Conservation (phyloP, 2,797 vertebrate species). For the Brachyrhaphis roseni region DNA sequence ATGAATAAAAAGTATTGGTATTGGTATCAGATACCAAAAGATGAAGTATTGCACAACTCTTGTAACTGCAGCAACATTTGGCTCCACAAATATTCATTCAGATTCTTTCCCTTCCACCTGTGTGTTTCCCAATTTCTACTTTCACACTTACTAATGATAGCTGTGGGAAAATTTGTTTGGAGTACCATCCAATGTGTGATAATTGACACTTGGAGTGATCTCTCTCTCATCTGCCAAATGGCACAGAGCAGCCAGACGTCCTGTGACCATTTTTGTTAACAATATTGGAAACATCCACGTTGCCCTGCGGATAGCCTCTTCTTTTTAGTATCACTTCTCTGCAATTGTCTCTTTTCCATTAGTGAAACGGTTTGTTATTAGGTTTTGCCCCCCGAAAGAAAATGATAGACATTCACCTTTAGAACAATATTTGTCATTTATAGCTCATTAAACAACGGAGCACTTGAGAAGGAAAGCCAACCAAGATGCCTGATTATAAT, state of each 20-base stretch:
- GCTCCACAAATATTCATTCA: not conserved
- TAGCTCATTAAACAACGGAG: slow-evolving; percentile 63
- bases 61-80: not conserved
- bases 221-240: slow-evolving; percentile 46
- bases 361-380: slow-evolving; percentile 35
- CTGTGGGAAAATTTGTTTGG: slow-evolving; percentile 18
- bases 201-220: slow-evolving; percentile 49
- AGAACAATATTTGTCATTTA: slow-evolving; percentile 64
- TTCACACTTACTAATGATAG: slow-evolving; percentile 8
- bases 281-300: slow-evolving; percentile 25
- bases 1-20: too few species aligned
- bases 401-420: slow-evolving; percentile 58
- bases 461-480: slow-evolving; percentile 56
- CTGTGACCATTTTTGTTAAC: slow-evolving; percentile 45
- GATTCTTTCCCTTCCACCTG: not conserved
- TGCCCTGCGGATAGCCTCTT: slow-evolving; percentile 51
- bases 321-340: slow-evolving; percentile 39
- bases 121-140: slow-evolving; percentile 22
- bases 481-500: slow-evolving; percentile 59
- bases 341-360: slow-evolving; percentile 36
- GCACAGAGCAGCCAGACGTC: slow-evolving; percentile 5
- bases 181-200: slow-evolving; percentile 14
- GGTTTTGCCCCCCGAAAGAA: slow-evolving; percentile 21
- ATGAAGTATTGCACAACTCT: too few species aligned
- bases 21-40: too few species aligned